These are phyloP conservation scores for Periplaneta americana DNA, from an alignment of 1,140 invertebrate species.

Conservation along the genomic window DNA sequence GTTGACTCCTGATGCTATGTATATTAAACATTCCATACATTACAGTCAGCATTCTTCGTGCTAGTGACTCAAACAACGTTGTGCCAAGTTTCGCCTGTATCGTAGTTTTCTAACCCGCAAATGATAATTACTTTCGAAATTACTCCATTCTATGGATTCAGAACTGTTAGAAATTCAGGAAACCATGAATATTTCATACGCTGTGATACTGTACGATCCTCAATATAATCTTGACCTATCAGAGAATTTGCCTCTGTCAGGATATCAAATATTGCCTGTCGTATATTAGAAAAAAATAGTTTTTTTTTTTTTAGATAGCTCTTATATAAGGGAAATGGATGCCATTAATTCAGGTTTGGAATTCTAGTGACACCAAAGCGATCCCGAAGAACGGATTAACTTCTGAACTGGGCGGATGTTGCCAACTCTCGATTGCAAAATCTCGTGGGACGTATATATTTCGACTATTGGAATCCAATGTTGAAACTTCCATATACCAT, in stretches of 20 bases:
- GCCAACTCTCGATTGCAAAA: neutral
- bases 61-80: no score
- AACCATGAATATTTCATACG: no score
- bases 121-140: no score
- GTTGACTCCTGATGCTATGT: no score
- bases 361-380: neutral
- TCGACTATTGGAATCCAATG: neutral
- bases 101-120: no score
- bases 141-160: no score
- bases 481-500: no score
- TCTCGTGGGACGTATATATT: neutral
- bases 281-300: neutral
- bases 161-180: no score
- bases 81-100: no score
- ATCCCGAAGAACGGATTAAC: neutral
- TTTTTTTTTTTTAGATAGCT: neutral
- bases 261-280: neutral
- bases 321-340: neutral
- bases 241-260: neutral
- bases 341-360: neutral
- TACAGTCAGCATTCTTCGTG: no score
- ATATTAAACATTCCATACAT: no score
- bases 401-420: neutral
- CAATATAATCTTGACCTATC: neutral
- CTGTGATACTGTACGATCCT: no score